phyloP scores from a whole-genome alignment of 2,797 vertebrate species.

The Cynodonichthys magdalenae region DNA sequence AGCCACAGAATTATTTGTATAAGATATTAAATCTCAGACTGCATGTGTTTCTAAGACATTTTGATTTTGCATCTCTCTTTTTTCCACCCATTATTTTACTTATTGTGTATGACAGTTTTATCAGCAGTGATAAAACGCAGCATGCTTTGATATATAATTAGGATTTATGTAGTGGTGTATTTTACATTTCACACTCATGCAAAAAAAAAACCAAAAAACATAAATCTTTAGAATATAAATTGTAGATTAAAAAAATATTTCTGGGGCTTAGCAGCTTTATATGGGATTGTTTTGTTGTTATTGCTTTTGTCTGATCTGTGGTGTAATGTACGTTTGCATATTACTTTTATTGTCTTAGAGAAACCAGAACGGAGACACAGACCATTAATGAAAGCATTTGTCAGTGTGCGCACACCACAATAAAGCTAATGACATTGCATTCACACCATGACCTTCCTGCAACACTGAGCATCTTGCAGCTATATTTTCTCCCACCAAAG shows the following conservation, averaged over 20 bases:
- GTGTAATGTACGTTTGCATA: neutral
- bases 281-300: neutral
- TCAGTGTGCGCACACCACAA: constrained; percentile 21
- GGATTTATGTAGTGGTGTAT: neutral
- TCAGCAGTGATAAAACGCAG: constrained; percentile 11
- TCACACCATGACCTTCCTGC: constrained; percentile 20
- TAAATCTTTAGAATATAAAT: neutral
- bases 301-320: neutral
- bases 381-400: constrained; percentile 5
- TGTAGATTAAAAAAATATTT: neutral
- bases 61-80: constrained; percentile 9
- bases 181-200: neutral
- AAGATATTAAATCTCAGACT: constrained; percentile 52
- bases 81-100: constrained; percentile 11
- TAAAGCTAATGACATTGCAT: constrained; percentile 30
- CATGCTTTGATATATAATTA: constrained; percentile 5
- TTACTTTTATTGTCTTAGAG: neutral
- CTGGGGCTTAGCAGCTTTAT: neutral
- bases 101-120: constrained; percentile 6
- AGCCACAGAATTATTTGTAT: constrained; percentile 49
- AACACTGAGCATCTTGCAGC: constrained; percentile 21
- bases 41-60: constrained; percentile 16
- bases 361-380: neutral
- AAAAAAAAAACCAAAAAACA: too few species aligned
- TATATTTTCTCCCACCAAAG: constrained; percentile 28